phyloP scores from a whole-genome alignment of 2,113 vertebrate species.

The Crotalus viridis region DNA sequence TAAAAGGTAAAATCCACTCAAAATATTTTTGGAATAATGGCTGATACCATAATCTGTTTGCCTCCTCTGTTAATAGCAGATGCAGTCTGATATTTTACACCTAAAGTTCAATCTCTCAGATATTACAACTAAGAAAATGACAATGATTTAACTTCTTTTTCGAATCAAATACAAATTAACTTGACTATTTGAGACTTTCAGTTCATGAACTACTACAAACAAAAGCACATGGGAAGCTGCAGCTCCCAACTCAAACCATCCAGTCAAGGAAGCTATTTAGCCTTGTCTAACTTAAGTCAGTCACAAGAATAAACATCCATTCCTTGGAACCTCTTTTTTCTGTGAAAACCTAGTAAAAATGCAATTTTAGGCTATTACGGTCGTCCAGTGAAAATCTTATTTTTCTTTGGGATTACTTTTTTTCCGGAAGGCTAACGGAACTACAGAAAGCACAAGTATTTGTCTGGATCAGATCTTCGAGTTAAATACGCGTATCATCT shows the following conservation, averaged over 20 bases:
- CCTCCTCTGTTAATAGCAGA: neutral
- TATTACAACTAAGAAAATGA: constrained; percentile 13
- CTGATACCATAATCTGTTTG: constrained; percentile 23
- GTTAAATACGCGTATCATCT: neutral
- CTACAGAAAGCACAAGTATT: constrained; percentile 45
- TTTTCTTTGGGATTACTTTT: constrained; percentile 48
- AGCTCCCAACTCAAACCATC: neutral
- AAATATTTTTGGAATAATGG: constrained; percentile 42
- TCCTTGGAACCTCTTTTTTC: neutral
- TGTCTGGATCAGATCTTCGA: constrained; percentile 30
- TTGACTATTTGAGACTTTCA: constrained; percentile 21
- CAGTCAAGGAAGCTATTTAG: constrained; percentile 49
- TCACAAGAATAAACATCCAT: neutral
- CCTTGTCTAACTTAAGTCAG: constrained; percentile 31
- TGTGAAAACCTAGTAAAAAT: neutral
- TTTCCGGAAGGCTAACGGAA: constrained; percentile 49
- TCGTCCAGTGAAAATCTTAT: constrained; percentile 34
- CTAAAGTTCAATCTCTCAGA: too few species aligned
- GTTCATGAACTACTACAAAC: constrained; percentile 27
- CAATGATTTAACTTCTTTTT: neutral
- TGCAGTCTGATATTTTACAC: neutral
- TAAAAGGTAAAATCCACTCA: constrained; percentile 3
- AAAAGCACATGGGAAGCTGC: constrained; percentile 22
- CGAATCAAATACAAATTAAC: constrained; percentile 24
- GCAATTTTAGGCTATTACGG: neutral